These are phyloP conservation scores for Ptyas mucosa DNA, from an alignment of 2,113 vertebrate genomes.

Conservation along the genomic window DNA sequence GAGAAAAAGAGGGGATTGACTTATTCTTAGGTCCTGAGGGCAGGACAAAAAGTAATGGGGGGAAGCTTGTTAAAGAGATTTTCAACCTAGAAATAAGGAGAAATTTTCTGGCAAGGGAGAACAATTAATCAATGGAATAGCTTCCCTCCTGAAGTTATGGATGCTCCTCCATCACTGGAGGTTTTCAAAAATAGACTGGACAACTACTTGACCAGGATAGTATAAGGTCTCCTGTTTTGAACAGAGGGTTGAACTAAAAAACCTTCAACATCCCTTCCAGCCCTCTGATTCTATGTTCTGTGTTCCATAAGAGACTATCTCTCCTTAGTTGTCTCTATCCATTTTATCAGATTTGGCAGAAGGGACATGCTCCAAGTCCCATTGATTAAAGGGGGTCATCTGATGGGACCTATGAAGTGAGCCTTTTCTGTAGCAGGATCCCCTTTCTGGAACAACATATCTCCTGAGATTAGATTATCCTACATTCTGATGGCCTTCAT, in stretches of 20 bases:
- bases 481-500: not conserved
- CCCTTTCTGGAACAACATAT: not conserved
- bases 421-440: not conserved
- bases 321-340: not conserved
- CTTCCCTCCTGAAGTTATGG: not conserved
- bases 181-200: not conserved
- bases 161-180: not conserved
- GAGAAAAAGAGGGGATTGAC: not conserved
- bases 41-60: not conserved
- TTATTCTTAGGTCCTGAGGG: not conserved
- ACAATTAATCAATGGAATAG: not conserved
- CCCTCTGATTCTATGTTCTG: not conserved
- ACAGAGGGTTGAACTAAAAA: not conserved
- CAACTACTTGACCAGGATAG: not conserved
- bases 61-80: not conserved
- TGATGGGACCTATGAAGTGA: not conserved
- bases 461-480: not conserved
- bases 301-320: not conserved
- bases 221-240: not conserved
- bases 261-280: not conserved
- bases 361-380: not conserved
- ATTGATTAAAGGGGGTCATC: not conserved
- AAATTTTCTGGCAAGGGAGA: not conserved
- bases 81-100: not conserved
- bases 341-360: not conserved